Evolutionary conservation across 2,797 vertebrate genomes (phyloP), one percentile per base, ranked within the genome.

Genomic region (Pterois miles): DNA sequence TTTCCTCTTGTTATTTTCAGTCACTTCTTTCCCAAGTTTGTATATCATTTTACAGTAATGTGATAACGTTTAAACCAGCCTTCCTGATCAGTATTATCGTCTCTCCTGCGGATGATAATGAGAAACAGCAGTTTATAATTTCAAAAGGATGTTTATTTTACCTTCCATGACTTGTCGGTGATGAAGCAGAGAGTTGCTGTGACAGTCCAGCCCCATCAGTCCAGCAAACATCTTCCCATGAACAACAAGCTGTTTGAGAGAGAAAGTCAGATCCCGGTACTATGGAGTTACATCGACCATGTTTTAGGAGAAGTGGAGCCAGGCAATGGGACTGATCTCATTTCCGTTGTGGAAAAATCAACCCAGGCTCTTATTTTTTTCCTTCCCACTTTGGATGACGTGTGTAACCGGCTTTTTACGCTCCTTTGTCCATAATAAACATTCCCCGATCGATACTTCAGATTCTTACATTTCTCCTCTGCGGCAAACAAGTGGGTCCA

Each of bases 211-310:
- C n/a, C 91, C 90, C 83, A 96, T 83, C 82, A 95, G 91, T 59
- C 95, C 95, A 8, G 93, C 89, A 76, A 95, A 95, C 94, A 96
- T 95, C 40, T 85, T 92, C 31, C 58, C 66, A 33, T 34, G 2
- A 46, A 53, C 11, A 12, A 27, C 36, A 46, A 29, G 22, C 25
- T 22, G 38, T 38, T 20, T 13, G 38, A 3, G 43, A 40, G 43
- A 40, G 18, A 71, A 71, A 67, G 27, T 62, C 78, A 74, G 83
- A 76, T 60, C 78, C 77, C 40, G 70, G 72, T 13, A 8, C 58
- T 48, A 33, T 16, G 77, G 40, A 78, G 14, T 72, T 16, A 70
- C 78, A 66, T 50, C 87, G 74, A 87, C 85, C 89, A 87, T 92
- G 89, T 90, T 90, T 70, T 1, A 78, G 82, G 25, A 82, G 79